phyloP scores from a whole-genome alignment of 2,888 invertebrate genomes.

The Pemphredon lugubris region DNA sequence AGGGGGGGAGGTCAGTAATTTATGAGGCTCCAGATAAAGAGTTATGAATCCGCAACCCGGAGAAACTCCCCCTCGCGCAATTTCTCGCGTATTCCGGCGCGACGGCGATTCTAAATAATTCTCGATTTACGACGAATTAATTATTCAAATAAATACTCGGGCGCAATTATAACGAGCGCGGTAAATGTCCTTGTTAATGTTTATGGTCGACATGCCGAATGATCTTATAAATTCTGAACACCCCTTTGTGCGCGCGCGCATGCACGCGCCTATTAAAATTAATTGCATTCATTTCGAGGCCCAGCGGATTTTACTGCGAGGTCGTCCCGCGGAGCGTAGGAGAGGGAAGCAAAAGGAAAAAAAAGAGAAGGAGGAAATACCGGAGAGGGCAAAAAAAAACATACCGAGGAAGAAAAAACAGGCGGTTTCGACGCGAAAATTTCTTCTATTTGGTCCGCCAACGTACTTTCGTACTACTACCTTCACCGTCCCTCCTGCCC shows the following conservation, averaged over 20 bases:
- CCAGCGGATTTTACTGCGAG: conserved; percentile 6
- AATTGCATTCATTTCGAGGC: conserved; percentile 23
- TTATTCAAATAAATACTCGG: conserved; percentile 32
- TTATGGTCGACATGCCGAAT: conserved; percentile 2
- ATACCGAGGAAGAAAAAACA: too few relatives aligned
- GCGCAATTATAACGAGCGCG: conserved; percentile 9
- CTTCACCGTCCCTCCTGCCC: too few relatives aligned
- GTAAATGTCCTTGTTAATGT: conserved; percentile 10
- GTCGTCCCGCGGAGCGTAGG: not conserved
- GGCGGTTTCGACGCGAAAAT: too few relatives aligned
- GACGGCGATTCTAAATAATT: conserved; percentile 32
- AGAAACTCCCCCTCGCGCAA: not conserved
- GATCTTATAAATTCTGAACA: conserved; percentile 1
- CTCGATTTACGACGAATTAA: conserved; percentile 23
- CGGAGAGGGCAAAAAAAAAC: too few relatives aligned
- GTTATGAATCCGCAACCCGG: conserved; percentile 33
- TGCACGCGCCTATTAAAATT: conserved; percentile 15
- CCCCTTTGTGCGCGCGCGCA: too few relatives aligned
- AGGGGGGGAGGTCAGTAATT: too few relatives aligned
- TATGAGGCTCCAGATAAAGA: conserved; percentile 29
- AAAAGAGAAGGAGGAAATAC: too few relatives aligned
- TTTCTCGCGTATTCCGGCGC: not conserved
- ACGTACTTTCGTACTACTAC: too few relatives aligned
- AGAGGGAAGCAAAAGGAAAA: not conserved
- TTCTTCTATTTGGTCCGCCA: too few relatives aligned